Evolutionary conservation across 2,797 vertebrate species (phyloP), one percentile per base, ranked within the genome.

Genomic region (Pagetopsis macropterus): DNA sequence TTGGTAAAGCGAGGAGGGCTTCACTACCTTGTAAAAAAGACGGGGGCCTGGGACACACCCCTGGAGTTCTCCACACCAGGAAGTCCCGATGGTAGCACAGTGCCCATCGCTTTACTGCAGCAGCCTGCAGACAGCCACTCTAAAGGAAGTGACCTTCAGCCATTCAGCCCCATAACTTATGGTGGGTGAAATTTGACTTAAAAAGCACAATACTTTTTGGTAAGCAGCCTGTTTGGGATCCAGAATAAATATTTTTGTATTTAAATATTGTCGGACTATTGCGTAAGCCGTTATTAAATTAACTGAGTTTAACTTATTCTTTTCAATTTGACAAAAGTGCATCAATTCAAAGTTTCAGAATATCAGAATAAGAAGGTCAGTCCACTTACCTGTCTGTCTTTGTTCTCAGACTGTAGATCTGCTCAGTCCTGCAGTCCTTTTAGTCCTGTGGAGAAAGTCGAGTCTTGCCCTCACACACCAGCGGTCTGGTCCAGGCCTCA

Each of bases 1-100:
- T 70, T 96, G 85, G 94, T 95, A 71, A 95, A 92, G 74, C 89
- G 91, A 51, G 91, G 86, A 57, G 90, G 91, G 27, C 84, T 90
- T 44, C 82, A 87, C 58, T 66, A 86, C 45, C 62, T 83, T 40
- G 66, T 68, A 31, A 45, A 67, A 51, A 71, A 74, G 40, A 64
- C 13, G 1, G 81, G 23, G 48, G 62, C 71, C 75, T 76, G 66
- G 83, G 58, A 75, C 9, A 5, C 60, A 14, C 21, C 80, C 65
- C 52, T 82, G 81, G 52, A 40, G 56, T 62, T 51, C 79, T 63
- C 86, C 80, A 27, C 75, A 48, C 41, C 49, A 45, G 55, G 55
- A 65, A 63, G 49, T 50, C 51, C 40, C 3, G 13, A 52, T 65
- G 14, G 63, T 23, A 60, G 51, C 12, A 3, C 13, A 2, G 58